Evolutionary conservation across 2,113 vertebrate genomes (phyloP).

Genomic region (Andinoacara biseriatus): DNA sequence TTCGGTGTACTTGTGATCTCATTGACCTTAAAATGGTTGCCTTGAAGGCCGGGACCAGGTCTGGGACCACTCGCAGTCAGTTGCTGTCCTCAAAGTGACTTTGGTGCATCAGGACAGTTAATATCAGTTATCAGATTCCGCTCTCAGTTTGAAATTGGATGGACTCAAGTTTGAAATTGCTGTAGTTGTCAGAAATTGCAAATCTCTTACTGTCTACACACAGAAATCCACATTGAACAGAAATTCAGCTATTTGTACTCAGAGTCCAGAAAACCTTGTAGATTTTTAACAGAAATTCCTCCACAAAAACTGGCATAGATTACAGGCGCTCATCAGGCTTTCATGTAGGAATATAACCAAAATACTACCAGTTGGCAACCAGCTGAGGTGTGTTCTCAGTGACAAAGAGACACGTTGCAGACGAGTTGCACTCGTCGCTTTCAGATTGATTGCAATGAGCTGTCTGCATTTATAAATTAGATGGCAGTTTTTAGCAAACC

Average conservation of each 20-base stretch:
- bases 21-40: background rate
- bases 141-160: background rate
- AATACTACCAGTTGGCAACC: background rate
- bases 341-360: background rate
- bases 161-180: background rate
- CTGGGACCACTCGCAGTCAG: background rate
- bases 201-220: background rate
- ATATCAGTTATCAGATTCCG: no score
- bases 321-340: background rate
- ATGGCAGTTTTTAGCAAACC: background rate
- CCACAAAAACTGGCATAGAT: background rate
- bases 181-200: background rate
- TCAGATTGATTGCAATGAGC: background rate
- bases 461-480: background rate
- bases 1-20: background rate
- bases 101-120: no score
- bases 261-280: background rate
- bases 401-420: background rate
- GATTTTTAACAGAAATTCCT: background rate
- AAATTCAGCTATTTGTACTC: background rate
- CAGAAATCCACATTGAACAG: background rate
- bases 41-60: background rate
- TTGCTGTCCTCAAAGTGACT: no score
- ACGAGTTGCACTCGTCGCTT: background rate
- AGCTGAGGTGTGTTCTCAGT: background rate